Base-by-base conservation (phyloP, 2,888 invertebrate genomes). In the Hermodice carunculata region DNA sequence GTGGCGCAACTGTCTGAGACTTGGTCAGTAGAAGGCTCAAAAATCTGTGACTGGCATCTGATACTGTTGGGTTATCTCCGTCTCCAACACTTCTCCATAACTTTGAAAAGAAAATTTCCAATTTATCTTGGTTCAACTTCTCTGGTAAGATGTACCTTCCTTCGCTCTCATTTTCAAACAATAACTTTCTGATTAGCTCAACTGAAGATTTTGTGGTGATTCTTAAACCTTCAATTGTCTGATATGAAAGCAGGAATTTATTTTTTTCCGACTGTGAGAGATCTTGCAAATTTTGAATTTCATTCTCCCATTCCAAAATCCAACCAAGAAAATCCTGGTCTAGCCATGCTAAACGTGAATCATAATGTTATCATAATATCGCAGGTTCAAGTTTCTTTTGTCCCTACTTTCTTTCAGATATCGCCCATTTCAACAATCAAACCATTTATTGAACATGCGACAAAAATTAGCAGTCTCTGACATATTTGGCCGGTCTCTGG, bases 41-140 rank as follows among this genome's bases (percentile, higher is more conserved):
- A 6, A 53, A 32, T 34, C 53, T 53, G 53, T 34, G 34, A 6
- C 5, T 19, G 5, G 37, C 53, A 14, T 53, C 53, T 14, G 14
- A 8, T 19, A 53, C 53, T 14, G 32, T 53, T 8, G 53, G 53
- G 22, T 53, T 53, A 37, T 53, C 53, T 19, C 34, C 31, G 22
- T 34, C 32, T 24, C 53, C 53, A 31, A 53, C 19, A 34, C 53
- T 53, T 8, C 53, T n/a, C 8, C 53, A 37, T 19, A 53, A 8
- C 28, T 53, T 53, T 11, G 34, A 32, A 53, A 53, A 53, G 4
- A 34, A 22, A 8, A 53, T 8, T 53, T 53, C 53, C 8, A 53
- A 22, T 34, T 34, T 53, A 34, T 53, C 53, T 34, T 53, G 53
- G 53, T 53, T 53, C 6, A 53, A n/a, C 34, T 53, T 53, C 22